These are phyloP conservation scores for Stictonetta naevosa DNA, from an alignment of 2,113 vertebrate species.

Conservation along the genomic window DNA sequence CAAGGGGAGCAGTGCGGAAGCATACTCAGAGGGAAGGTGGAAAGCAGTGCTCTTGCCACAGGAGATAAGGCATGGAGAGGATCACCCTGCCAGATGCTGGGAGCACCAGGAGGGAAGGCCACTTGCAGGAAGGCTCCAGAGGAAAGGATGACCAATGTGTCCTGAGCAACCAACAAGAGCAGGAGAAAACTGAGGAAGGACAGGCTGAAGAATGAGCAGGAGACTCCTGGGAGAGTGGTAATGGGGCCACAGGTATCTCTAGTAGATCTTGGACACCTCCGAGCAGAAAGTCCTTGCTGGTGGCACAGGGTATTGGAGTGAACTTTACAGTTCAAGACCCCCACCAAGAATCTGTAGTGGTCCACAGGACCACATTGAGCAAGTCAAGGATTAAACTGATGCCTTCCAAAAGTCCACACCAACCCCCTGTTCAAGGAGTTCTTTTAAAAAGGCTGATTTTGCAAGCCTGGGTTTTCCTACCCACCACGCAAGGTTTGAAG, in stretches of 20 bases:
- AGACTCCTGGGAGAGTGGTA: background rate
- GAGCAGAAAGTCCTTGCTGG: background rate
- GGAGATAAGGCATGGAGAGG: background rate
- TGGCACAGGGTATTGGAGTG: background rate
- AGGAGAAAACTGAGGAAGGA: background rate
- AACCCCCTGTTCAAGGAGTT: background rate
- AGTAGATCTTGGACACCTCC: background rate
- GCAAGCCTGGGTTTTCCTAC: background rate
- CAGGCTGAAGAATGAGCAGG: background rate
- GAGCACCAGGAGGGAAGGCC: background rate
- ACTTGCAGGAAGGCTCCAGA: background rate
- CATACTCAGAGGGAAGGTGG: rapidly evolving
- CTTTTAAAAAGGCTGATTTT: background rate
- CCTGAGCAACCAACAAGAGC: background rate
- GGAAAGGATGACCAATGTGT: background rate
- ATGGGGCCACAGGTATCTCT: background rate
- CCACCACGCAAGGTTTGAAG: background rate
- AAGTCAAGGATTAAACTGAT: background rate
- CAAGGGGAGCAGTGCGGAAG: rapidly evolving
- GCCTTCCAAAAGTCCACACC: background rate
- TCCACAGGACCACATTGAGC: background rate
- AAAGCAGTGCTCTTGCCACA: rapidly evolving
- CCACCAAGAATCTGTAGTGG: background rate
- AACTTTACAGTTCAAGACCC: background rate
- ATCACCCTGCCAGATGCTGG: background rate